These are phyloP conservation scores for Artibeus lituratus DNA, from an alignment of 2,797 vertebrate species.

Conservation along the genomic window DNA sequence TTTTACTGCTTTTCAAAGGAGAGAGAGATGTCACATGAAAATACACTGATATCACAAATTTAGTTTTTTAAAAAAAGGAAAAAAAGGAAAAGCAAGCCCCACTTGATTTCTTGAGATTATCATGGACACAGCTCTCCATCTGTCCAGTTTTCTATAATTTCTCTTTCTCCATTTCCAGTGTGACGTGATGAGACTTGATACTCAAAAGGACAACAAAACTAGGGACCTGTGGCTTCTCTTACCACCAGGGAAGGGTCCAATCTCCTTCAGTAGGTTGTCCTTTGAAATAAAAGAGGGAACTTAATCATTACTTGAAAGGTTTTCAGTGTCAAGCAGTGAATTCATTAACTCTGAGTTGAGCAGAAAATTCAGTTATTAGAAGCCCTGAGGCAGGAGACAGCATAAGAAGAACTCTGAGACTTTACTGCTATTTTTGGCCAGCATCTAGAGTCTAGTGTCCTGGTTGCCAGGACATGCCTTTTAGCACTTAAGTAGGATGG, in stretches of 20 bases:
- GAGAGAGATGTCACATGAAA: background rate
- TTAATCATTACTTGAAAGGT: background rate
- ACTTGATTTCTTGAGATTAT: background rate
- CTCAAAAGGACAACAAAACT: background rate
- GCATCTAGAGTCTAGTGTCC: too few species aligned
- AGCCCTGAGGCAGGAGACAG: background rate
- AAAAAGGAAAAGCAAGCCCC: background rate
- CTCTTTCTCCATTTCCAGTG: background rate
- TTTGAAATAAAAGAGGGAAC: background rate
- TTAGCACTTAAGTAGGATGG: too few species aligned
- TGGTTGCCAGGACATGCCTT: too few species aligned
- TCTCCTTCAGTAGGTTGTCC: background rate
- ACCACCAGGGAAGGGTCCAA: background rate
- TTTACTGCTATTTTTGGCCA: too few species aligned
- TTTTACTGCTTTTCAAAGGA: constrained; percentile 15
- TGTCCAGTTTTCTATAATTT: background rate
- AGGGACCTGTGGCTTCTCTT: background rate
- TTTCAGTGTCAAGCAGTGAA: background rate
- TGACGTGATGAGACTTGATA: background rate
- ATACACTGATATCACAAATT: background rate
- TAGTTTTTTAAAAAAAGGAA: background rate
- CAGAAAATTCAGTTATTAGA: background rate
- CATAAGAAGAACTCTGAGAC: too few species aligned
- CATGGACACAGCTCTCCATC: background rate
- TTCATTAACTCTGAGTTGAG: background rate